Percentiles rank a stretch among this genome's conserved stretches.
These are phyloP conservation scores for Apeira syringaria DNA, from an alignment of 2,888 invertebrate genomes.

Conservation along the genomic window DNA sequence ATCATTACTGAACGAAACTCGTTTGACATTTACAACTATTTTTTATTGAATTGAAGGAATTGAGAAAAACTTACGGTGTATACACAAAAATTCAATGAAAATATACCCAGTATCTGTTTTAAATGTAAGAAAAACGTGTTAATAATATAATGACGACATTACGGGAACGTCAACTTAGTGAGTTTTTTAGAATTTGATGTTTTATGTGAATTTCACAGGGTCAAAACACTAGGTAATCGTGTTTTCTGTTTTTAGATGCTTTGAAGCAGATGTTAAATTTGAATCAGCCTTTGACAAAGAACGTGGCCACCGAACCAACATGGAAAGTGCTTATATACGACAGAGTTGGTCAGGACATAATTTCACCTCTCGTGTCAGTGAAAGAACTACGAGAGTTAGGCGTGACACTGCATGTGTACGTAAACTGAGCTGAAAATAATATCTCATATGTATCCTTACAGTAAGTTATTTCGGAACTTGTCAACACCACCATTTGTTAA, in stretches of 20 bases:
- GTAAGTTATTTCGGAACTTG: too few relatives aligned
- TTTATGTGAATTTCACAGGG: conserved; percentile 8
- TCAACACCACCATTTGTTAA: neutral
- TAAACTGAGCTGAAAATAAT: conserved; percentile 36
- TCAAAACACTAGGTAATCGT: conserved; percentile 1
- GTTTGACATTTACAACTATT: too few relatives aligned
- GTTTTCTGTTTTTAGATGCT: conserved; percentile 86
- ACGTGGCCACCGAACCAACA: conserved; percentile 92
- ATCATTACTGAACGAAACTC: too few relatives aligned
- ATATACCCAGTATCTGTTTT: neutral
- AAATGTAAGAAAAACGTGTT: conserved; percentile 32
- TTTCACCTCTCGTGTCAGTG: conserved; percentile 97
- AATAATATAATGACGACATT: conserved; percentile 84
- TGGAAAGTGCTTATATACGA: conserved; percentile 99
- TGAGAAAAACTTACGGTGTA: too few relatives aligned
- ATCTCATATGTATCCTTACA: neutral
- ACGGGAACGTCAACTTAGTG: conserved; percentile 89
- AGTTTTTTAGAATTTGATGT: conserved; percentile 37
- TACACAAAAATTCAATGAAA: neutral
- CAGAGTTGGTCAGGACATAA: conserved; percentile 98
- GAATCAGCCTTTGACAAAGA: conserved; percentile 91
- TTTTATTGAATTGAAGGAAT: too few relatives aligned
- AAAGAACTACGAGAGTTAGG: conserved; percentile 98
- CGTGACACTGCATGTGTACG: conserved; percentile 98
- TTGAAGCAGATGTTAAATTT: conserved; percentile 98